A percentile compares a stretch with the other conserved stretches of the same genome.
Conservation (phyloP, 2,797 vertebrate genomes). For the Tiaroga cobitis region DNA sequence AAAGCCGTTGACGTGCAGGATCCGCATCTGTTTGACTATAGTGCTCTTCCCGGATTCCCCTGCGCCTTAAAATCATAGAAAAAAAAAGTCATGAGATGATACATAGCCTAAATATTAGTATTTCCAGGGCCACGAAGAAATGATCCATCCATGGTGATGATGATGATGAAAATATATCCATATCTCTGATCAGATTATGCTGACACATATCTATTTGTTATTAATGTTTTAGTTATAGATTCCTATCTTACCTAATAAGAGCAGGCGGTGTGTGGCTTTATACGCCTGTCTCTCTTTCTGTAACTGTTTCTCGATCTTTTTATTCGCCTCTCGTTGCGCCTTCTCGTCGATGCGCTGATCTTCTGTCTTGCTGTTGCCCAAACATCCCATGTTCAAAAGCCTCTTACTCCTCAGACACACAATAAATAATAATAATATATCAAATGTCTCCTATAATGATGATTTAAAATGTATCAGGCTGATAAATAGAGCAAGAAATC, state of each 20-base stretch:
- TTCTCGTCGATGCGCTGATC: slow-evolving; percentile 97
- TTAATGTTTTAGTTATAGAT: slow-evolving; percentile 14
- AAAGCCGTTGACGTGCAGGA: slow-evolving; percentile 97
- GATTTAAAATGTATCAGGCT: slow-evolving; percentile 38
- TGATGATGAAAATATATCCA: neutral
- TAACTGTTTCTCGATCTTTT: slow-evolving; percentile 97
- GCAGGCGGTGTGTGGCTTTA: slow-evolving; percentile 93
- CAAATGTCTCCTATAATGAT: slow-evolving; percentile 43
- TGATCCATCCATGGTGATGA: neutral
- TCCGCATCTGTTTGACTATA: slow-evolving; percentile 98
- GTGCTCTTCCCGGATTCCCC: slow-evolving; percentile 99
- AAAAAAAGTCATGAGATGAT: slow-evolving; percentile 44
- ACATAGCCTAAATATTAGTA: neutral
- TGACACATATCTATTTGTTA: slow-evolving; percentile 6
- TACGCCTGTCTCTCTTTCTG: slow-evolving; percentile 95
- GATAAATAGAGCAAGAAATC: slow-evolving; percentile 56
- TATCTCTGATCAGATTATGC: neutral
- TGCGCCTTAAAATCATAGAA: slow-evolving; percentile 82
- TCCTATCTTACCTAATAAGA: slow-evolving; percentile 87
- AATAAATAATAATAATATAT: slow-evolving; percentile 31
- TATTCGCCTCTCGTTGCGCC: slow-evolving; percentile 94
- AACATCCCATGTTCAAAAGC: slow-evolving; percentile 87
- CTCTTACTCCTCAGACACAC: slow-evolving; percentile 51
- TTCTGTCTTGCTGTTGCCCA: slow-evolving; percentile 93
- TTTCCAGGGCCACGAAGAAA: neutral